Conservation (phyloP, 2,113 vertebrate genomes). For the Diphyllodes magnificus region DNA sequence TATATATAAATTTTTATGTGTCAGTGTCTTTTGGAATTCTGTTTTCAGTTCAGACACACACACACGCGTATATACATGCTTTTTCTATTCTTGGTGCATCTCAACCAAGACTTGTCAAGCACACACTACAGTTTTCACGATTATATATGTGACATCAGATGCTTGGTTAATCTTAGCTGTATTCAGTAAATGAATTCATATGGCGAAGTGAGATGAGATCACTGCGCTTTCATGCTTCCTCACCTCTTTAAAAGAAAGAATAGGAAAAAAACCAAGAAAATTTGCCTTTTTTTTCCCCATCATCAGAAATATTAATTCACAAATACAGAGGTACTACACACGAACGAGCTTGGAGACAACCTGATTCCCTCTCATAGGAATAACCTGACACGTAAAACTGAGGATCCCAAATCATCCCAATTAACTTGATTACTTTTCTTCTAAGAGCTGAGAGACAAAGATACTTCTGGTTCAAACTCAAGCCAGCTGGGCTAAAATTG, state of each 20-base stretch:
- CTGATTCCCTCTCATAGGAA: neutral
- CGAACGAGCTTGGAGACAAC: fast-evolving
- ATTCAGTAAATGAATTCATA: neutral
- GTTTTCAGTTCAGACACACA: neutral
- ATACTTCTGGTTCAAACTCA: neutral
- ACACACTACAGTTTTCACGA: neutral
- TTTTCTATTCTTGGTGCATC: neutral
- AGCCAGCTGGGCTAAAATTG: neutral
- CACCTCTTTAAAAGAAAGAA: neutral
- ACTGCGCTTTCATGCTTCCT: neutral
- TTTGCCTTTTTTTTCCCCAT: fast-evolving
- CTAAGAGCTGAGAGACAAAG: neutral
- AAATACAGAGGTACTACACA: neutral
- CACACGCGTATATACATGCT: fast-evolving
- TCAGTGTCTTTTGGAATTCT: neutral
- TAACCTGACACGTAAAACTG: neutral
- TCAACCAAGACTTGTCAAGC: neutral
- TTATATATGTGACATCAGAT: neutral
- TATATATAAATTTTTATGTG: neutral
- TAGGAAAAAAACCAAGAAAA: fast-evolving
- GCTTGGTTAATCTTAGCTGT: neutral
- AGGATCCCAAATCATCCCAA: neutral
- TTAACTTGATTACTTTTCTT: neutral
- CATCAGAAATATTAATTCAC: neutral
- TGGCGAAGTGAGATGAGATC: neutral